Conservation (phyloP, 2,797 vertebrate genomes). For the Nannoperca obscura region DNA sequence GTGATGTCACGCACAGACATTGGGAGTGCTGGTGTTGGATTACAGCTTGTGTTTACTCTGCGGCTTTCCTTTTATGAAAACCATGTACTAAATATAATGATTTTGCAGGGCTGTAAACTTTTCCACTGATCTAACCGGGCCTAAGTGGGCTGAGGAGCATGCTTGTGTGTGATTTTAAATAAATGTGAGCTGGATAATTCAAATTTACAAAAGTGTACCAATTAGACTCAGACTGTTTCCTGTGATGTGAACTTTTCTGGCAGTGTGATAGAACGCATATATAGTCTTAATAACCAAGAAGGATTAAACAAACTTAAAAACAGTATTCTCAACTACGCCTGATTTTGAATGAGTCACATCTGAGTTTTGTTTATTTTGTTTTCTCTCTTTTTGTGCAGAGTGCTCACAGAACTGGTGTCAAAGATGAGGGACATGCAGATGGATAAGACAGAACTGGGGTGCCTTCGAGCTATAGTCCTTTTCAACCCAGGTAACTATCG, state of each 20-base stretch:
- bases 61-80: conserved; percentile 72
- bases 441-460: conserved; percentile 98
- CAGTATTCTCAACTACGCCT: neutral
- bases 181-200: conserved; percentile 44
- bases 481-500: conserved; percentile 92
- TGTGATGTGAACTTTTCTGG: conserved; percentile 43
- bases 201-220: conserved; percentile 36
- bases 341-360: conserved; percentile 18
- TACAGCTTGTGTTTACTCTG: conserved; percentile 69
- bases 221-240: conserved; percentile 34
- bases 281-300: conserved; percentile 3
- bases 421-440: conserved; percentile 99
- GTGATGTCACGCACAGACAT: conserved; percentile 72
- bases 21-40: conserved; percentile 62
- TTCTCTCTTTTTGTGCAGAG: conserved; percentile 81
- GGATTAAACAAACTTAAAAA: neutral
- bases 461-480: conserved; percentile 95
- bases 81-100: conserved; percentile 72
- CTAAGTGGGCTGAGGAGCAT: conserved; percentile 33
- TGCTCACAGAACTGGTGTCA: conserved; percentile 96
- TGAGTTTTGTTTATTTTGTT: conserved; percentile 7
- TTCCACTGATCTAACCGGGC: conserved; percentile 61
- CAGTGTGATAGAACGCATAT: conserved; percentile 21
- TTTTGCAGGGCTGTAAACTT: conserved; percentile 66
- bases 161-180: conserved; percentile 52